Evolutionary conservation across 2,888 invertebrate genomes (phyloP), one percentile per base, ranked within the genome.

Genomic region (Dryobotodes eremita): DNA sequence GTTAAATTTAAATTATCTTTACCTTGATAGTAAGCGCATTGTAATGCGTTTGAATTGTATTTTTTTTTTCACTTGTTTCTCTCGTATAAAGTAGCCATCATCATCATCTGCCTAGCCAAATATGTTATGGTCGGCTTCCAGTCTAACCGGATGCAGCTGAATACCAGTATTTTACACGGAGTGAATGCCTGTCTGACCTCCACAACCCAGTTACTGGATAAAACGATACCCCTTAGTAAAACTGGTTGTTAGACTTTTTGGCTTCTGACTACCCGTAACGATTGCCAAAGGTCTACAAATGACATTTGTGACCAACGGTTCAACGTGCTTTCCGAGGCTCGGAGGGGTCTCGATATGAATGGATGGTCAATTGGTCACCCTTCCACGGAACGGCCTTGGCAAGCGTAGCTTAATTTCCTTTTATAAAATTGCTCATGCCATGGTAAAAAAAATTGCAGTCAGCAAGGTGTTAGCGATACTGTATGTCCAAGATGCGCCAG

Each of bases 1-100:
- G 88, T 90, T 90, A 85, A 90, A 90, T 91, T 93, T 89, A 88
- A 89, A 90, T 90, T 86, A 84, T 88, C 88, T 88, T 85, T 82
- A 61, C 79, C 75, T 77, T 69, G 75, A 73, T 71, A 61, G 79
- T 65, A 61, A 65, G 53, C n/a, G 71, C 46, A 71, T 46, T 83
- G 46, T 79, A 62, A 75, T 77, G 64, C 46, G 83, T 78, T 46
- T 46, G 46, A 46, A 46, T 46, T 46, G 46, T 46, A 64, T 20
- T 57, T 64, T 62, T 26, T 2, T 55, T 64, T 31, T 59, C 36
- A 59, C 15, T 62, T 50, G 26, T 1, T 26, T 46, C 50, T 46
- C 17, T 42, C 15, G 8, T n/a, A n/a, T n/a, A 42, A 42, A 17
- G 17, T 42, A 42, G 1, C 15, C 42, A 46, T 6, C 0, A 17